Conservation (phyloP, 2,888 invertebrate species). For the Ceramica pisi region DNA sequence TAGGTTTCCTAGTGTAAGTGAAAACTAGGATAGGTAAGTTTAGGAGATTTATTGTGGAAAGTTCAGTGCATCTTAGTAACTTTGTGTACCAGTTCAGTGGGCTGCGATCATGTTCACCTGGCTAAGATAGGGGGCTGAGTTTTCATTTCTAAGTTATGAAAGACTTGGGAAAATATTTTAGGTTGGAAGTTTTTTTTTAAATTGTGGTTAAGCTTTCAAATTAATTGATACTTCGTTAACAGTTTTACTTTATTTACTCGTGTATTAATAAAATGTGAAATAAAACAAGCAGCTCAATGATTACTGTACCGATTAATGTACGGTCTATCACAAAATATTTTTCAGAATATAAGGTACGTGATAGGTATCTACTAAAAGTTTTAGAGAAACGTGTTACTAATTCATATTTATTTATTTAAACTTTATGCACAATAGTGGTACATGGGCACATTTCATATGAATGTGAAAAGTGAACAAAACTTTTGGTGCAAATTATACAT, state of each 20-base stretch:
- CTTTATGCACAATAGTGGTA: too few species aligned
- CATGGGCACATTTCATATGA: too few species aligned
- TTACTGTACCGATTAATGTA: too few species aligned
- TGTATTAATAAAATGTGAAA: background rate
- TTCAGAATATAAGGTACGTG: too few species aligned
- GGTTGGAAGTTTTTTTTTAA: background rate
- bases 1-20: background rate
- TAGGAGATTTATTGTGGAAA: slow-evolving; percentile 56
- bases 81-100: slow-evolving; percentile 60
- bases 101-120: slow-evolving; percentile 57
- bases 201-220: too few species aligned
- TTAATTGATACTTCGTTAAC: too few species aligned
- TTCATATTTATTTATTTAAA: too few species aligned
- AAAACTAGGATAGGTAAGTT: slow-evolving; percentile 12
- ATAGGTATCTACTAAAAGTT: too few species aligned
- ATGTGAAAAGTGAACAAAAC: too few species aligned
- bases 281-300: background rate
- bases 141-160: slow-evolving; percentile 14
- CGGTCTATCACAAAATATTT: too few species aligned
- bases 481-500: too few species aligned
- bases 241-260: background rate
- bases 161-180: background rate
- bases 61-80: slow-evolving; percentile 50
- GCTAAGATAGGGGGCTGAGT: slow-evolving; percentile 18
- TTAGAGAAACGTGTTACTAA: too few species aligned